Evolutionary conservation across 2,797 vertebrate genomes (phyloP).

Genomic region (Petrocephalus schoutedeni): DNA sequence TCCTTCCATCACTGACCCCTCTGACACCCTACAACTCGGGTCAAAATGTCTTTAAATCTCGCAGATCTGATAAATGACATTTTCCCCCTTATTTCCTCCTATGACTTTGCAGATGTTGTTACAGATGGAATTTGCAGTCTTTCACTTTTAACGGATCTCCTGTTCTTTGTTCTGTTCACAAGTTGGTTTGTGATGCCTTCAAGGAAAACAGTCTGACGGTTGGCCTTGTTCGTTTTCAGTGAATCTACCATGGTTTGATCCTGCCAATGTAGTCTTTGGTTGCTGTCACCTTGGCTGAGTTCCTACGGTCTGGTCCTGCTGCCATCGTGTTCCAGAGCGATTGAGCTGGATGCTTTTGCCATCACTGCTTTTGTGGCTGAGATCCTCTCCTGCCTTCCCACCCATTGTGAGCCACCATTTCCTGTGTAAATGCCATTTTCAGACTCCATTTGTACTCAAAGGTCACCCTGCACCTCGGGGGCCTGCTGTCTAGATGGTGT

Average conservation of each 20-base stretch:
- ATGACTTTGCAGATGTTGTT: not conserved
- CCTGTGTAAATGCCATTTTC: not conserved
- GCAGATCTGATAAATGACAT: not conserved
- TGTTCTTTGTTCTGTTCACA: no score
- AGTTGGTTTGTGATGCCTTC: no score
- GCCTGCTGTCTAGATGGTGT: not conserved
- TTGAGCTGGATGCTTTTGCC: not conserved
- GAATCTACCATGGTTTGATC: not conserved
- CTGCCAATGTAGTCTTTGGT: not conserved
- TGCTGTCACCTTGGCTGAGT: not conserved
- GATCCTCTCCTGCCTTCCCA: not conserved
- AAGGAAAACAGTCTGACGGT: no score
- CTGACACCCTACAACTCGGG: not conserved
- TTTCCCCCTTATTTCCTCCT: not conserved
- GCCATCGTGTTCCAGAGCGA: not conserved
- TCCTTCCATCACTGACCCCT: not conserved
- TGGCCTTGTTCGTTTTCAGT: not conserved
- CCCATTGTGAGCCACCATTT: not conserved
- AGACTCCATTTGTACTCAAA: not conserved
- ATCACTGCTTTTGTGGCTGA: not conserved
- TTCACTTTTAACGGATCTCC: not conserved
- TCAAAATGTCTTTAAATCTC: not conserved
- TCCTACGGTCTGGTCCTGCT: not conserved
- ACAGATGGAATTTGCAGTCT: not conserved
- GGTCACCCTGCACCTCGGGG: not conserved